Conservation (phyloP, 92 coral and sea anemone species). For the Desmophyllum pertusum region DNA sequence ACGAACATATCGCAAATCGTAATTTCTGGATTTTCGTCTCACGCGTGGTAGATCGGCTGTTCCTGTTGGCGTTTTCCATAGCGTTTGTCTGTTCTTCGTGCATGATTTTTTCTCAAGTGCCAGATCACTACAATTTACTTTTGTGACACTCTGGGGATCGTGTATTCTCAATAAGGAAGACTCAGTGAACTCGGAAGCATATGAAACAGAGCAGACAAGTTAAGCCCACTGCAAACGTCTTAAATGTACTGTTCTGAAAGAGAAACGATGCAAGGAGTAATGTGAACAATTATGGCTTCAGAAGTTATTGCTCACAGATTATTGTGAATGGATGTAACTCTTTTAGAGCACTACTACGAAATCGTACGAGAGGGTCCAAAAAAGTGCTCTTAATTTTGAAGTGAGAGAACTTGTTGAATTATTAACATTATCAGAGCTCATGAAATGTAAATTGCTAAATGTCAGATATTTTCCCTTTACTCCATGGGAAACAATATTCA, state of each 20-base stretch:
- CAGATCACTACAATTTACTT: constrained; percentile 71
- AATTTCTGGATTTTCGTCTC: constrained; percentile 90
- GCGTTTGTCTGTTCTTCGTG: constrained; percentile 71
- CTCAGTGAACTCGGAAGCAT: background rate
- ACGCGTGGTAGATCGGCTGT: constrained; percentile 79
- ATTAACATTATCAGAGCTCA: background rate
- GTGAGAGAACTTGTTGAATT: background rate
- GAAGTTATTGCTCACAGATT: background rate
- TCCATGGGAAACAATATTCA: background rate
- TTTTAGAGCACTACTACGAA: background rate
- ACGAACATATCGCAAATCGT: constrained; percentile 53
- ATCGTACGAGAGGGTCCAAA: background rate
- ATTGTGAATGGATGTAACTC: background rate
- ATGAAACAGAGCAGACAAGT: background rate
- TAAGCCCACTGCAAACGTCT: background rate
- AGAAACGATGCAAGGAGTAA: background rate
- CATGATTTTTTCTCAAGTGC: constrained; percentile 73
- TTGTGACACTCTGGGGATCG: constrained; percentile 3
- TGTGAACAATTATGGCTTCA: background rate
- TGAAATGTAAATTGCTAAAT: background rate
- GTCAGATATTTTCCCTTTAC: background rate
- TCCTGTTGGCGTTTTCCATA: constrained; percentile 64
- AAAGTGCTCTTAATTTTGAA: background rate
- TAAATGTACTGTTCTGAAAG: background rate
- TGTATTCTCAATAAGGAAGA: background rate